Evolutionary conservation across 2,113 vertebrate genomes (phyloP).

Genomic region (Mustela nigripes): DNA sequence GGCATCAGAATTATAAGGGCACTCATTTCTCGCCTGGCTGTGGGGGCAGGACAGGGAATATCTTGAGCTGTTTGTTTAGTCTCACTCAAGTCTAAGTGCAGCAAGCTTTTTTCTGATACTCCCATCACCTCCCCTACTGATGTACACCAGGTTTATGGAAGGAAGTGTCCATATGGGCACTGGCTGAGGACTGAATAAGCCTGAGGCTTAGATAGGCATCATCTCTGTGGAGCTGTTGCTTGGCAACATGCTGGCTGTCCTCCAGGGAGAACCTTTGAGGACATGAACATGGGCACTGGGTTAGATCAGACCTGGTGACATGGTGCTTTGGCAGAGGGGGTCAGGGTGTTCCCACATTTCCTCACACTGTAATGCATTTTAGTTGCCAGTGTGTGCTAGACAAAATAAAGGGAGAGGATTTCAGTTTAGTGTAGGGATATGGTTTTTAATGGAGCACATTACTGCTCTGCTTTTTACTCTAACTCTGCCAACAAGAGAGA

Average conservation of each 20-base stretch:
- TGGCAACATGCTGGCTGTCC: background rate
- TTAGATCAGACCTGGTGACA: background rate
- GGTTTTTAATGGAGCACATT: background rate
- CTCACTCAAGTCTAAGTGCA: background rate
- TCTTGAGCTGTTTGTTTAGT: background rate
- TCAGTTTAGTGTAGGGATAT: background rate
- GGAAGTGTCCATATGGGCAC: background rate
- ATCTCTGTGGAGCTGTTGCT: background rate
- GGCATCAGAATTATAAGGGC: background rate
- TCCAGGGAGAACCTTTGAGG: background rate
- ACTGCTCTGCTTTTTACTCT: background rate
- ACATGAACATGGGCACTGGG: background rate
- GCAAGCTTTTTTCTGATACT: background rate
- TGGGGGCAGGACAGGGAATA: too few relatives aligned
- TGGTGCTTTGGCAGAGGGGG: background rate
- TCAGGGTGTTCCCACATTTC: background rate
- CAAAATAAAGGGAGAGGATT: background rate
- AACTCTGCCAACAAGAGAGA: background rate
- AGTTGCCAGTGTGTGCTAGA: background rate
- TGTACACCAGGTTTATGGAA: background rate
- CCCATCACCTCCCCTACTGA: rapidly evolving
- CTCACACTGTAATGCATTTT: conserved; percentile 3
- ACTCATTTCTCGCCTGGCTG: too few relatives aligned
- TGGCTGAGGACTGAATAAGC: background rate
- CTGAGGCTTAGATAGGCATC: background rate